Evolutionary conservation across 2,113 vertebrate genomes (phyloP).

Genomic region (Acanthochromis polyacanthus): DNA sequence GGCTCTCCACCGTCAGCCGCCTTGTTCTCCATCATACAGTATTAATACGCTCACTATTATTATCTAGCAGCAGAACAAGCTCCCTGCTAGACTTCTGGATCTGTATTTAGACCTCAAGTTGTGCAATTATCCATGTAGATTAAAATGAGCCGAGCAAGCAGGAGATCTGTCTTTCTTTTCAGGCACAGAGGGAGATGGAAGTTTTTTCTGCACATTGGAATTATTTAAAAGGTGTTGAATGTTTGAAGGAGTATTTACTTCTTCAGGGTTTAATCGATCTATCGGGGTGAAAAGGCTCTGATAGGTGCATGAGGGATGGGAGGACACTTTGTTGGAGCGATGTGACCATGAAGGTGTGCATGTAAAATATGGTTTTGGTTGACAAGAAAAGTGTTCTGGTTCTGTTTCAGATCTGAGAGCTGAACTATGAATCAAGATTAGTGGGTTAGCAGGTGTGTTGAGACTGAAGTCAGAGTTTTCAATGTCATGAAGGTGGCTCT

Average conservation of each 20-base stretch:
- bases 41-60: slow-evolving; percentile 32
- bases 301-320: not conserved
- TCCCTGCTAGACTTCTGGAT: slow-evolving; percentile 23
- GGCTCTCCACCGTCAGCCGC: not conserved
- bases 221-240: slow-evolving; percentile 24
- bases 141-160: slow-evolving; percentile 26
- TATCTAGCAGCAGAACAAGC: slow-evolving; percentile 38
- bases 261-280: not conserved
- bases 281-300: not conserved
- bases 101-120: slow-evolving; percentile 57
- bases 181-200: slow-evolving; percentile 8
- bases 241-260: not conserved
- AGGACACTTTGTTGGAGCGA: not conserved
- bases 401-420: no score
- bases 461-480: no score
- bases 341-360: not conserved
- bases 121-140: slow-evolving; percentile 56
- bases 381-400: no score
- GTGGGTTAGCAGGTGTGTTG: no score
- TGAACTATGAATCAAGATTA: no score
- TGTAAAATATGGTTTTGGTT: no score
- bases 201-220: slow-evolving; percentile 28
- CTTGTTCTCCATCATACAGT: slow-evolving; percentile 2
- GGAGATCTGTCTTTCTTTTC: slow-evolving; percentile 7
- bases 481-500: no score